Evolutionary conservation across 1,140 invertebrate species (phyloP).

Genomic region (Anagrus nilaparvatae): DNA sequence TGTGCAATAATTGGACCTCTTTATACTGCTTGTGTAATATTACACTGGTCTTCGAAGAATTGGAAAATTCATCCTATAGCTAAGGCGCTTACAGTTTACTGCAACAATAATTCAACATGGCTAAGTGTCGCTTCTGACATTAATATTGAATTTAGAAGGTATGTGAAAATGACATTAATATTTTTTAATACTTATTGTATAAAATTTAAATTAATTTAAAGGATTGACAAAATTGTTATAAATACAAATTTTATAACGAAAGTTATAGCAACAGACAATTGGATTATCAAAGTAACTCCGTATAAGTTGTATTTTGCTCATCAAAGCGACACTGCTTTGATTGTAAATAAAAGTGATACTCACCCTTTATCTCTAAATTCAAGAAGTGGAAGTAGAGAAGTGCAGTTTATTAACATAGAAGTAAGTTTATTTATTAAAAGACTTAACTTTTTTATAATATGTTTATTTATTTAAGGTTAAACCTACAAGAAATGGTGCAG

Average conservation of each 20-base stretch:
- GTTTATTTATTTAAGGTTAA: constrained; percentile 42
- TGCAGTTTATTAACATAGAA: constrained; percentile 75
- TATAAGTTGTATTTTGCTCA: constrained; percentile 66
- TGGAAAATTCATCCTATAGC: constrained; percentile 69
- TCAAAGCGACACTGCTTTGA: constrained; percentile 66
- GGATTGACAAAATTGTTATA: constrained; percentile 66
- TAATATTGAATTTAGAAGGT: constrained; percentile 68
- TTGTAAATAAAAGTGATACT: constrained; percentile 64
- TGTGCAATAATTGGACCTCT: constrained; percentile 35
- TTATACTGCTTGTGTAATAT: constrained; percentile 36
- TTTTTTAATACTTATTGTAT: not conserved
- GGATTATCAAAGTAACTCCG: constrained; percentile 77
- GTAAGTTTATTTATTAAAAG: constrained; percentile 19
- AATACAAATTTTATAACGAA: constrained; percentile 56
- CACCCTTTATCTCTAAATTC: constrained; percentile 55
- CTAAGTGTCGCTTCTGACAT: constrained; percentile 58
- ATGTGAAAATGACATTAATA: constrained; percentile 12
- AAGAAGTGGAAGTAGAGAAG: constrained; percentile 48
- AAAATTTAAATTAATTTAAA: constrained; percentile 32
- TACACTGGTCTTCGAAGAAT: constrained; percentile 56
- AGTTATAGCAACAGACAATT: constrained; percentile 73
- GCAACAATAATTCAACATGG: constrained; percentile 52
- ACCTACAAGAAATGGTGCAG: constrained; percentile 45
- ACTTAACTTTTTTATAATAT: constrained; percentile 3
- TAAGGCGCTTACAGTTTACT: constrained; percentile 53